Percentiles rank a stretch among this genome's conserved stretches.
These are phyloP conservation scores for Acromyrmex heyeri DNA, from an alignment of 1,140 invertebrate genomes.

Conservation along the genomic window DNA sequence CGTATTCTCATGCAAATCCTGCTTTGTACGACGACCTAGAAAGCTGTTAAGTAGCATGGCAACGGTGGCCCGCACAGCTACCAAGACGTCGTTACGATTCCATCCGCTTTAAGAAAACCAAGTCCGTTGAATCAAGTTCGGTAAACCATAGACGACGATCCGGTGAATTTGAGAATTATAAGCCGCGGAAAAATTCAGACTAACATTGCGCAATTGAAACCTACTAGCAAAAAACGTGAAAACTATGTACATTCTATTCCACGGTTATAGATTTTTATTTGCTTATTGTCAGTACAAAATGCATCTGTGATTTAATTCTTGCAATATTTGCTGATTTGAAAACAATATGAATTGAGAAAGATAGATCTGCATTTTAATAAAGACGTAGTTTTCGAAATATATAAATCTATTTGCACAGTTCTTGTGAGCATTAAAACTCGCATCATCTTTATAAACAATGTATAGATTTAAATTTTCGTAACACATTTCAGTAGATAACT, in stretches of 20 bases:
- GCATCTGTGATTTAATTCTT: background rate
- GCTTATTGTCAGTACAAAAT: background rate
- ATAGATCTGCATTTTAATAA: background rate
- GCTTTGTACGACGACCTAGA: constrained; percentile 59
- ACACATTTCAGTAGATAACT: background rate
- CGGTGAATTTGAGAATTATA: constrained; percentile 10
- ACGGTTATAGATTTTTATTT: background rate
- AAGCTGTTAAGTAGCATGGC: constrained; percentile 61
- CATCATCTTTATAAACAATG: too few species aligned
- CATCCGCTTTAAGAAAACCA: constrained; percentile 72
- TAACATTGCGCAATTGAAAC: background rate
- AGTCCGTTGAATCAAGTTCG: constrained; percentile 65
- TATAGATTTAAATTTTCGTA: background rate
- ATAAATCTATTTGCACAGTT: background rate
- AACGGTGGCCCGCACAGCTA: constrained; percentile 32
- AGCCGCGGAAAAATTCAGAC: constrained; percentile 9
- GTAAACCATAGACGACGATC: constrained; percentile 39
- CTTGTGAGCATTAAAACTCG: background rate
- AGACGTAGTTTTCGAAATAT: background rate
- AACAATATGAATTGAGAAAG: background rate
- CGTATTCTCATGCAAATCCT: constrained; percentile 64
- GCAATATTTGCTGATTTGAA: background rate
- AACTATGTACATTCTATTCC: background rate
- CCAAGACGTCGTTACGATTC: constrained; percentile 66
- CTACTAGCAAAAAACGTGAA: background rate